Percentiles rank a stretch among this genome's conserved stretches.
Conservation (phyloP, 2,113 vertebrate genomes). For the Syngnathus scovelli region DNA sequence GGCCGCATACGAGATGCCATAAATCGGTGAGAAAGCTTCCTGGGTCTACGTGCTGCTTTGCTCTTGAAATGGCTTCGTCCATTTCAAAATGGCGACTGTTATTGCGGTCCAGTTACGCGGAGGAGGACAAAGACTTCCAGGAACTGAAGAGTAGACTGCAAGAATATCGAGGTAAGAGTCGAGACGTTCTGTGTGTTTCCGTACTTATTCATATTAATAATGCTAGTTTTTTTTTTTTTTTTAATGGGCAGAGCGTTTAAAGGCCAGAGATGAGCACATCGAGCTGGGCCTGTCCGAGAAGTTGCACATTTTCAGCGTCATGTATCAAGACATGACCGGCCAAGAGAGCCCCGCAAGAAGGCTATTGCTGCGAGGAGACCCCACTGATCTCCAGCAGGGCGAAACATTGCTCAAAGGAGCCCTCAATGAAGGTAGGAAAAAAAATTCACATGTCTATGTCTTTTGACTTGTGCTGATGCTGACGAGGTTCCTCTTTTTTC, state of each 20-base stretch:
- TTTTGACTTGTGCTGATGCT: background rate
- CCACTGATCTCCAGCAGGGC: constrained; percentile 74
- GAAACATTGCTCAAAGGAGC: constrained; percentile 73
- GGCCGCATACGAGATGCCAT: constrained; percentile 78
- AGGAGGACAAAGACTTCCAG: constrained; percentile 62
- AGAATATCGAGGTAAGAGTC: constrained; percentile 77
- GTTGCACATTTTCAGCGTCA: constrained; percentile 76
- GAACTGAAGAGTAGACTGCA: constrained; percentile 66
- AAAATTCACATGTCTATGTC: background rate
- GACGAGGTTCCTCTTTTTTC: background rate
- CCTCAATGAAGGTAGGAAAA: constrained; percentile 74
- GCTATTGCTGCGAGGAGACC: constrained; percentile 69
- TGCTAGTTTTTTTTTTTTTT: background rate
- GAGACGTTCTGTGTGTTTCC: background rate
- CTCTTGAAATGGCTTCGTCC: no score
- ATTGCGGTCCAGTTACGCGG: constrained; percentile 72
- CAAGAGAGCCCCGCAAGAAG: constrained; percentile 52
- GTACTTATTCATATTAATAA: background rate
- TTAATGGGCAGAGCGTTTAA: constrained; percentile 71
- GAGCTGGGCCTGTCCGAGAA: constrained; percentile 77
- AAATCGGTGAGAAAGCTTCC: constrained; percentile 66
- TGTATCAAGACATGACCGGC: constrained; percentile 66
- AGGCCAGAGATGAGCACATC: constrained; percentile 74
- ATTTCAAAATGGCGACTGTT: background rate
- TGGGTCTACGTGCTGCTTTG: background rate